Conservation (phyloP, 2,888 invertebrate genomes). For the Conops quadrifasciatus region DNA sequence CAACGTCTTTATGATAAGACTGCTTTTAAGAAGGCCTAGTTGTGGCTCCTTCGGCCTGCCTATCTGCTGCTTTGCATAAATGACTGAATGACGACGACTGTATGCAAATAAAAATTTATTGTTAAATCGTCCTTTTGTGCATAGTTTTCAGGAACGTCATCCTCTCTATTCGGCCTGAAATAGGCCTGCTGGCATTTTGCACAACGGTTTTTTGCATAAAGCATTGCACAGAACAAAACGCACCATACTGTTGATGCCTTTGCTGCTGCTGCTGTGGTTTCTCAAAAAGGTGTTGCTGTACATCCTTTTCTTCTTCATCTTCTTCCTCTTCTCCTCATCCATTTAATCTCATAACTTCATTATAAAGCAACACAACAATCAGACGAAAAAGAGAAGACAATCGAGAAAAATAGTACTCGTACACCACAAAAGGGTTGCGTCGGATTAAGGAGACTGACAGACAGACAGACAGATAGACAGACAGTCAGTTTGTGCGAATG, state of each 20-base stretch:
- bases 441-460: neutral
- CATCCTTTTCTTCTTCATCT: neutral
- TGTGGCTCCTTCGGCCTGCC: neutral
- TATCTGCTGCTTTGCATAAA: neutral
- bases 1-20: too few species aligned
- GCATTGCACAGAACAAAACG: slow-evolving; percentile 12
- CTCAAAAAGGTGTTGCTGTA: neutral
- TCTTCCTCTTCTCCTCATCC: neutral
- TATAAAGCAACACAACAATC: neutral
- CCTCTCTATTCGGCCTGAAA: neutral
- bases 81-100: slow-evolving; percentile 20
- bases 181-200: neutral
- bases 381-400: neutral
- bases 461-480: neutral
- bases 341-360: too few species aligned
- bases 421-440: too few species aligned
- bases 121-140: slow-evolving; percentile 36
- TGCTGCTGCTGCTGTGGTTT: slow-evolving; percentile 12
- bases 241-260: neutral
- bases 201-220: neutral
- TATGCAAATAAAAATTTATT: slow-evolving; percentile 34
- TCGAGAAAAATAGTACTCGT: neutral
- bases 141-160: slow-evolving; percentile 28
- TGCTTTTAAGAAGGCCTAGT: too few species aligned
- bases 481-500: neutral